Evolutionary conservation across 2,113 vertebrate genomes (phyloP).

Genomic region (Equus quagga): DNA sequence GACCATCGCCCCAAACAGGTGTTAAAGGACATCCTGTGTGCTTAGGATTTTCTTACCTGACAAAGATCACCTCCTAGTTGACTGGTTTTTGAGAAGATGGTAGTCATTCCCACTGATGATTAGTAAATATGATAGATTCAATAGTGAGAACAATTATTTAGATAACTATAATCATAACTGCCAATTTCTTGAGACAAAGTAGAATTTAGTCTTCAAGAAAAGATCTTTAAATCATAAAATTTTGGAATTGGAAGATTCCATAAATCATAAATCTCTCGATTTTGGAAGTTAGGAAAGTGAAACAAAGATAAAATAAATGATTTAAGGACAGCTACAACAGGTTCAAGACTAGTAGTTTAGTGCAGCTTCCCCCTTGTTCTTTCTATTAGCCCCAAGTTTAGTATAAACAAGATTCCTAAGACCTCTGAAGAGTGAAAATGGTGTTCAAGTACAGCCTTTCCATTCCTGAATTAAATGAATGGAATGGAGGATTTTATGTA

Average conservation of each 20-base stretch:
- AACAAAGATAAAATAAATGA: background rate
- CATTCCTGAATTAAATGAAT: background rate
- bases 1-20: background rate
- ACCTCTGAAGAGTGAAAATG: background rate
- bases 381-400: background rate
- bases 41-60: background rate
- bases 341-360: background rate
- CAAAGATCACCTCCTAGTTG: background rate
- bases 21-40: background rate
- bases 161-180: background rate
- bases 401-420: background rate
- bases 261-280: background rate
- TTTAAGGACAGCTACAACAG: background rate
- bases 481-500: background rate
- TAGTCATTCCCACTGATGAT: background rate
- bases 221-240: background rate
- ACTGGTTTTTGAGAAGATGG: background rate
- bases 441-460: background rate
- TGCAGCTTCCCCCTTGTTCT: background rate
- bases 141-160: background rate
- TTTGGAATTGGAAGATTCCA: background rate
- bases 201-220: conserved; percentile 18
- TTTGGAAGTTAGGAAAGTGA: background rate
- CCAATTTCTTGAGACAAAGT: background rate
- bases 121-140: background rate